These are phyloP conservation scores for Argentina silus DNA, from an alignment of 2,797 vertebrate species.

Conservation along the genomic window DNA sequence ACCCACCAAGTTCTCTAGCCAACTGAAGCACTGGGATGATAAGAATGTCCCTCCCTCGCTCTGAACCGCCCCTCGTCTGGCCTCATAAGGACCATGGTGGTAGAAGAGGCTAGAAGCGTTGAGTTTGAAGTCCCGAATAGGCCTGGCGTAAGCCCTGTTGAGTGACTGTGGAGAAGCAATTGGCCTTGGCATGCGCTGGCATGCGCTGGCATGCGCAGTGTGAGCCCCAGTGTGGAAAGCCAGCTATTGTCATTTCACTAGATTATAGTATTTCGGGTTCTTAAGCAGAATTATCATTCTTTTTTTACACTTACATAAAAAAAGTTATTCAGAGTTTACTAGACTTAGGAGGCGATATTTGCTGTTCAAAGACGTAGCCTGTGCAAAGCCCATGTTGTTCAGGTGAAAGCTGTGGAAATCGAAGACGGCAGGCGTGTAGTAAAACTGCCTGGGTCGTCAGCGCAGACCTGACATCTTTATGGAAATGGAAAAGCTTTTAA, in stretches of 20 bases:
- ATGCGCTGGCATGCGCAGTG: too few species aligned
- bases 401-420: conserved; percentile 53
- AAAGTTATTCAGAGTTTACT: not conserved
- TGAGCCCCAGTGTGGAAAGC: too few species aligned
- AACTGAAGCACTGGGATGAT: too few species aligned
- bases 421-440: conserved; percentile 55
- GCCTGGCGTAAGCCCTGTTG: too few species aligned
- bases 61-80: too few species aligned
- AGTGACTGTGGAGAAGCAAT: too few species aligned
- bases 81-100: too few species aligned
- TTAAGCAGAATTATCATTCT: not conserved
- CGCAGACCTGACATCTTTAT: conserved; percentile 58
- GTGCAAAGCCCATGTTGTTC: conserved; percentile 24
- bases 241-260: not conserved
- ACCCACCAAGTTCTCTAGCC: too few species aligned
- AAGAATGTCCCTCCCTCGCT: too few species aligned
- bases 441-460: conserved; percentile 52
- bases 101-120: too few species aligned
- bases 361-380: conserved; percentile 23
- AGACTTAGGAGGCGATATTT: not conserved
- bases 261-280: not conserved
- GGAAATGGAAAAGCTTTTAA: conserved; percentile 76
- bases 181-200: too few species aligned
- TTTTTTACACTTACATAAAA: not conserved
- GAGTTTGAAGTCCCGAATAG: too few species aligned